Base-by-base conservation (phyloP, 2,113 vertebrate species). In the Pyrgilauda ruficollis region DNA sequence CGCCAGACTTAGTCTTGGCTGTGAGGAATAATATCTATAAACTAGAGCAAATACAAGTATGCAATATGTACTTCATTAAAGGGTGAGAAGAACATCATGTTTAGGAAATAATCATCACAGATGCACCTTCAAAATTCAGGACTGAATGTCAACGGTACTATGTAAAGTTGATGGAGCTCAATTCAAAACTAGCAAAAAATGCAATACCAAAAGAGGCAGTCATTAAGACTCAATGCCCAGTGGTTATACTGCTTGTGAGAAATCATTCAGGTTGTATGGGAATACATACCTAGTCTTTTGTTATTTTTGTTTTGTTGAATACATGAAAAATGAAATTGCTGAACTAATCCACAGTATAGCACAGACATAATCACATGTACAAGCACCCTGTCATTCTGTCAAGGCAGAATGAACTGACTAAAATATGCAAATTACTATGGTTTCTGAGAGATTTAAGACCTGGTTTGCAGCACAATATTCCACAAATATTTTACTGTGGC, bases 101-200 rank as follows among this genome's bases (percentile, higher is more conserved):
- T 94, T 94, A 80, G 52, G 66, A 95, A 96, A 81, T 31, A 95
- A 92, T n/a, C 70, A 88, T 75, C 11, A 44, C 35, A 96, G 70
- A 52, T 53, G 7, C 19, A 87, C 13, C 63, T 94, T 93, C 37
- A 62, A 70, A 94, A 7, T 11, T 53, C 66, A 91, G 6, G 15
- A 87, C 44, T 68, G 82, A 86, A 78, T 84, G 33, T 67, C 63
- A 94, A 31, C 93, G 39, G 59, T 80, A 11, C 76, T 78, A 67
- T 52, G 66, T 21, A 91, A 80, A 64, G 50, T 87, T 92, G 33
- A 84, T 46, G 50, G 37, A 31, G 79, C 83, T 96, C 2, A 82
- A 93, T 92, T 94, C 9, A 26, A 70, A 91, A 91, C 20, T 82
- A 96, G 91, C 75, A 56, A 93, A 91, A 94, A 96, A 83, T 67